These are phyloP conservation scores for Bos taurus DNA, from an alignment of 2,113 vertebrate species.

Conservation along the genomic window DNA sequence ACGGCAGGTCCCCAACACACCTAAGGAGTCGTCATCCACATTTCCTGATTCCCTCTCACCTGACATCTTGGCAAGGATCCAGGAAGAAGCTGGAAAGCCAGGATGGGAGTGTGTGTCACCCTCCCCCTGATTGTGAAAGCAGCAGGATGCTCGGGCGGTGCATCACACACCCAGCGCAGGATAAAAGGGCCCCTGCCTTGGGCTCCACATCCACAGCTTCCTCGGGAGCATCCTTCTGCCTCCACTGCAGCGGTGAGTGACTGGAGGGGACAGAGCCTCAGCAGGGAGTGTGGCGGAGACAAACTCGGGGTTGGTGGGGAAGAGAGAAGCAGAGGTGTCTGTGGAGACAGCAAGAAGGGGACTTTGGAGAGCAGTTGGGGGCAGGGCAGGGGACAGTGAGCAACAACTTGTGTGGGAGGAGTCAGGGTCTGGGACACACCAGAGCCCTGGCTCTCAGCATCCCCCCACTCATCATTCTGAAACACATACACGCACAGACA, in stretches of 20 bases:
- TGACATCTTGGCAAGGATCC: background rate
- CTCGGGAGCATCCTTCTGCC: background rate
- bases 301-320: background rate
- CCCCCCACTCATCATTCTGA: background rate
- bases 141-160: background rate
- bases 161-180: background rate
- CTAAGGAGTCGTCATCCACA: background rate
- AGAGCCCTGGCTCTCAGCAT: background rate
- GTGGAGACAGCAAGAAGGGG: background rate
- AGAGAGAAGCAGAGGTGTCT: background rate
- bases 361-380: too few relatives aligned
- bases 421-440: background rate
- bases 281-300: background rate
- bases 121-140: background rate
- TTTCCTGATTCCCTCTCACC: background rate
- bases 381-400: too few relatives aligned
- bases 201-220: background rate
- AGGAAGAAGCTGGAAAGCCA: background rate
- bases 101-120: background rate
- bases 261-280: background rate
- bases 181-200: conserved; percentile 37
- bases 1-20: background rate
- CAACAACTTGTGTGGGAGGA: background rate
- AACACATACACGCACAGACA: background rate
- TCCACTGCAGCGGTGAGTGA: background rate